Evolutionary conservation across 2,113 vertebrate genomes (phyloP).

Genomic region (Paramisgurnus dabryanus): DNA sequence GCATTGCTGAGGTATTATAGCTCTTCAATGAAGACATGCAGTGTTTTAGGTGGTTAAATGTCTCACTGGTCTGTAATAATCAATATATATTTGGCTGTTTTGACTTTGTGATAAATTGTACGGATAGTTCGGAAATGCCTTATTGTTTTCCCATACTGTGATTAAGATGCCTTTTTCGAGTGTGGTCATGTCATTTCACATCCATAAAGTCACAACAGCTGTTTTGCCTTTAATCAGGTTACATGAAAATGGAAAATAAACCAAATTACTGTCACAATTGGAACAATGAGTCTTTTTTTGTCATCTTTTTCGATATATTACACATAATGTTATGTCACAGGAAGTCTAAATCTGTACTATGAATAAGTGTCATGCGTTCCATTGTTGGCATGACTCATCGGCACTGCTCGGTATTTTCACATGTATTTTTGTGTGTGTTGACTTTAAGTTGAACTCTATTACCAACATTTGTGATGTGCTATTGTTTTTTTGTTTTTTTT

Average conservation of each 20-base stretch:
- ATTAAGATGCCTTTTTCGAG: constrained; percentile 56
- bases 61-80: constrained; percentile 26
- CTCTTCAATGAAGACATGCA: constrained; percentile 25
- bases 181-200: constrained; percentile 49
- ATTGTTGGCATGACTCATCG: not conserved
- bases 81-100: constrained; percentile 48
- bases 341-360: not conserved
- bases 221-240: constrained; percentile 57
- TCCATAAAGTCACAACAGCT: constrained; percentile 52
- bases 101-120: constrained; percentile 52
- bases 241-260: constrained; percentile 63
- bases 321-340: not conserved
- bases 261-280: constrained; percentile 34
- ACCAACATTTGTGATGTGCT: not conserved
- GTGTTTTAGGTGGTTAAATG: constrained; percentile 46
- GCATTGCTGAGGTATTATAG: constrained; percentile 33
- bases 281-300: not conserved
- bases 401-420: not conserved
- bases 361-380: not conserved
- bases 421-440: not conserved
- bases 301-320: not conserved
- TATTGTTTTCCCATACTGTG: constrained; percentile 57
- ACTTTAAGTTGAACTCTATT: not conserved
- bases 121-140: constrained; percentile 55
- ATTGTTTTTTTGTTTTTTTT: not conserved